Evolutionary conservation across 2,797 vertebrate genomes (phyloP), one percentile per base, ranked within the genome.

Genomic region (Danionella dracula): DNA sequence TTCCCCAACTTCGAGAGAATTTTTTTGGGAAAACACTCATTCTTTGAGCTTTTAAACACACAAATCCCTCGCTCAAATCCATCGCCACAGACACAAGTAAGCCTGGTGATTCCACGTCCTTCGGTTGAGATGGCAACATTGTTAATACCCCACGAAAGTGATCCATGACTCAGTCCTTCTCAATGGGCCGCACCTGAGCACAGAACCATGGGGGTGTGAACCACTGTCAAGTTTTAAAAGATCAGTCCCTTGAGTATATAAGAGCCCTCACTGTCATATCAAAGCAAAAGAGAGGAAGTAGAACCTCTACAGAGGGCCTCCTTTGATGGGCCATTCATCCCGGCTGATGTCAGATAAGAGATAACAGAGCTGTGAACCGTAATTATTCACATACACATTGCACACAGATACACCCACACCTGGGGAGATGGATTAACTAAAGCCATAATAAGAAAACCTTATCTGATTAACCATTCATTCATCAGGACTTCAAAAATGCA

Each of bases 351-450:
- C 56, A 55, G 55, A 54, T 60, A 32, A 71, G 32, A 50, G 5
- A 8, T 15, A 56, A 45, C 55, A 9, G 13, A 66, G 34, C 55
- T 57, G 42, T 41, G 17, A 45, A 58, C 21, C 5, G 8, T 48
- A 54, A 59, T 60, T 55, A 41, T 56, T 71, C 63, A 59, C 62
- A 19, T 32, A 44, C 38, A 38, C 45, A n/a, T n/a, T n/a, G n/a
- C n/a, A n/a, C n/a, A n/a, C n/a, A n/a, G n/a, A 51, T 53, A 54
- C 37, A 44, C 37, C 21, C 32, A 48, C 40, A 41, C 56, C 62
- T 55, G 29, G 17, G 23, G 19, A 61, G 63, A 61, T 46, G 19
- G 34, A 66, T 53, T 40, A 46, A 50, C 16, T 11, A 21, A n/a
- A 41, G 53, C 35, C 20, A 42, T 8, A 49, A 55, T 16, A 4